Percentiles rank a stretch among this genome's conserved stretches.
These are phyloP conservation scores for Acromyrmex echinatior DNA, from an alignment of 1,140 invertebrate species.

Conservation along the genomic window DNA sequence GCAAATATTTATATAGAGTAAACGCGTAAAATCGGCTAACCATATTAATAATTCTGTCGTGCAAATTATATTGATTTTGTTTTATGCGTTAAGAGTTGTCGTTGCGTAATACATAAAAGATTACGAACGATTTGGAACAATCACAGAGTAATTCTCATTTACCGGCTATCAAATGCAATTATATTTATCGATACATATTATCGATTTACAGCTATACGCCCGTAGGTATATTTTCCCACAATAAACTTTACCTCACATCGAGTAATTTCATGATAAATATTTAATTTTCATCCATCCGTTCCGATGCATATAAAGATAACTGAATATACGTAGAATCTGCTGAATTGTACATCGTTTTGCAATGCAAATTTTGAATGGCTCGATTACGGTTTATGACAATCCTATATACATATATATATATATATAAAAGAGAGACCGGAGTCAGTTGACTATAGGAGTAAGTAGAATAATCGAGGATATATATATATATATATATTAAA, in stretches of 20 bases:
- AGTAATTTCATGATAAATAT: slow-evolving; percentile 58
- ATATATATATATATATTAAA: no score
- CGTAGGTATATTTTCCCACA: slow-evolving; percentile 41
- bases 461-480: no score
- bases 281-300: slow-evolving; percentile 38
- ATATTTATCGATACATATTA: slow-evolving; percentile 60
- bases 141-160: slow-evolving; percentile 52
- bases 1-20: slow-evolving; percentile 22
- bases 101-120: slow-evolving; percentile 53
- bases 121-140: slow-evolving; percentile 30
- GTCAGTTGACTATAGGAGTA: no score
- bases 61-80: slow-evolving; percentile 45
- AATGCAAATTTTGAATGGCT: slow-evolving; percentile 52
- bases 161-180: slow-evolving; percentile 43
- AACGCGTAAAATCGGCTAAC: not conserved
- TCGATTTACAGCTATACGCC: slow-evolving; percentile 39
- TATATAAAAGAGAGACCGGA: no score
- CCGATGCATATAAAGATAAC: slow-evolving; percentile 52
- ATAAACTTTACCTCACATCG: slow-evolving; percentile 44
- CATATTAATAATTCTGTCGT: slow-evolving; percentile 30
- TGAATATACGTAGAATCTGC: slow-evolving; percentile 33
- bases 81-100: slow-evolving; percentile 35
- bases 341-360: slow-evolving; percentile 48
- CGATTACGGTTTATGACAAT: slow-evolving; percentile 6
- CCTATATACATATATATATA: no score